These are phyloP conservation scores for Blastomussa wellsi DNA, from an alignment of 92 coral and sea anemone species.

Conservation along the genomic window DNA sequence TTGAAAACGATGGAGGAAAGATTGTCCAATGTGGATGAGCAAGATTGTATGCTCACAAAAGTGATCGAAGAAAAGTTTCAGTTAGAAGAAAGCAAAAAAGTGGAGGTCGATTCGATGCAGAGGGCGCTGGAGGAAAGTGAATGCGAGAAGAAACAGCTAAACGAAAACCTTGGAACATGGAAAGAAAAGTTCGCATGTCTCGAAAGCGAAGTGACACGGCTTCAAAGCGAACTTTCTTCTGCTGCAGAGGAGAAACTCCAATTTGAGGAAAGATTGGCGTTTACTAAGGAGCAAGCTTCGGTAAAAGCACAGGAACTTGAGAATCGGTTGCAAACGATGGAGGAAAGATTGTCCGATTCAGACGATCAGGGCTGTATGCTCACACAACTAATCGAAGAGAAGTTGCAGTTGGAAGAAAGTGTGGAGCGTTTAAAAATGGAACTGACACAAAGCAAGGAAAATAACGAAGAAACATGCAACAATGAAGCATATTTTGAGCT, in stretches of 20 bases:
- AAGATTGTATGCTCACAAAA: slow-evolving; percentile 12
- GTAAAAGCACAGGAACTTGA: slow-evolving; percentile 4
- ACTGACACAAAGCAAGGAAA: background rate
- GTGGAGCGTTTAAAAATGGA: slow-evolving; percentile 3
- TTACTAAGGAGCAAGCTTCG: background rate
- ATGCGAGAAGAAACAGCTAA: background rate
- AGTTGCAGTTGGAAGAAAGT: slow-evolving; percentile 10
- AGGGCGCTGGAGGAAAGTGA: background rate
- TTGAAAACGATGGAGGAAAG: background rate
- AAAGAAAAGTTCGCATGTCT: slow-evolving; percentile 4
- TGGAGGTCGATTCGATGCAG: background rate
- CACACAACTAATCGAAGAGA: slow-evolving; percentile 23
- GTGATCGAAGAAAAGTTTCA: slow-evolving; percentile 18
- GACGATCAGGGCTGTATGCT: slow-evolving; percentile 23
- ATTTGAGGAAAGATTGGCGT: slow-evolving; percentile 4
- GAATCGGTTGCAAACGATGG: background rate
- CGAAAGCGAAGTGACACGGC: background rate
- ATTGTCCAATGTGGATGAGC: slow-evolving; percentile 11
- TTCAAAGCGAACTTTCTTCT: background rate
- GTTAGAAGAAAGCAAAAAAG: slow-evolving; percentile 7
- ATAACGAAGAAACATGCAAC: background rate
- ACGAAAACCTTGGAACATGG: background rate
- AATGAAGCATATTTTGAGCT: background rate
- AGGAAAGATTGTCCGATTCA: background rate
- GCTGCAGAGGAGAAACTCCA: background rate